These are phyloP conservation scores for Tipula helvola DNA, from an alignment of 2,888 invertebrate genomes.

Conservation along the genomic window DNA sequence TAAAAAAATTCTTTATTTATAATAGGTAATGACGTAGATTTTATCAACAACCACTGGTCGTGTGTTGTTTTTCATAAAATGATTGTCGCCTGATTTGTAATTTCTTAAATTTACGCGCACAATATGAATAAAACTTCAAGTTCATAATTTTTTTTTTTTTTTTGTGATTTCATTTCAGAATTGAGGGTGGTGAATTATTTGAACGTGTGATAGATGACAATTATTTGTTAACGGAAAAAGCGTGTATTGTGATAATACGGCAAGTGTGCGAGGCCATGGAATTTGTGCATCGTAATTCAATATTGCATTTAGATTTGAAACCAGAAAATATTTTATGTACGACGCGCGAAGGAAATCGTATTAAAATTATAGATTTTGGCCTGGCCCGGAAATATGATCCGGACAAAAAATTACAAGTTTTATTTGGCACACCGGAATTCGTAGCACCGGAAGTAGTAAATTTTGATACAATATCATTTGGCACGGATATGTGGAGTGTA, in stretches of 20 bases:
- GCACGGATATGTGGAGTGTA: conserved; percentile 98
- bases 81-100: not conserved
- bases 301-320: conserved; percentile 96
- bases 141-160: conserved; percentile 6
- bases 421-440: conserved; percentile 98
- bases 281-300: conserved; percentile 91
- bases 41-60: not conserved
- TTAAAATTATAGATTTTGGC: conserved; percentile 98
- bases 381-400: conserved; percentile 87
- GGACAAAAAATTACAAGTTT: conserved; percentile 69
- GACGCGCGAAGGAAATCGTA: conserved; percentile 90
- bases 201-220: conserved; percentile 98
- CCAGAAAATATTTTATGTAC: conserved; percentile 98
- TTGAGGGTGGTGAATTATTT: conserved; percentile 96
- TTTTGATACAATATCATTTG: conserved; percentile 91
- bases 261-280: conserved; percentile 97
- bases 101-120: not conserved
- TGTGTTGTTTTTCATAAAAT: not conserved
- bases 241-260: conserved; percentile 91
- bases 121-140: not conserved
- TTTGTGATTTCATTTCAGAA: conserved; percentile 44
- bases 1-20: conserved; percentile 21
- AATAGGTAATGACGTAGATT: not conserved
- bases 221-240: conserved; percentile 90
- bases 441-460: conserved; percentile 98